Conservation (phyloP, 2,797 vertebrate species). For the Eulemur coronatus region DNA sequence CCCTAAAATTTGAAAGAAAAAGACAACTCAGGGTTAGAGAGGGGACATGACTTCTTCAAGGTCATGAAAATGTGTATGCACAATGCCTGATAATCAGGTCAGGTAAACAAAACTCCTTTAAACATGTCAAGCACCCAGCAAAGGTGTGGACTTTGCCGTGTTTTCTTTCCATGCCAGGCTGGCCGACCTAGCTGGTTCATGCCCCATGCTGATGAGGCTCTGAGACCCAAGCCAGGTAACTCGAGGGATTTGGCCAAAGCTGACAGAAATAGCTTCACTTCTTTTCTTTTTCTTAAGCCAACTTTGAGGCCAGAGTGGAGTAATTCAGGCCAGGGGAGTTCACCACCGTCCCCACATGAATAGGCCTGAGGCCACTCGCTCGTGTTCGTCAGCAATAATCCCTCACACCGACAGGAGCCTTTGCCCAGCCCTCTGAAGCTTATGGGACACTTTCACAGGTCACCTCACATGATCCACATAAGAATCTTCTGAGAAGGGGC, state of each 20-base stretch:
- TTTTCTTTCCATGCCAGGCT: background rate
- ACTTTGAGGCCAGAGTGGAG: background rate
- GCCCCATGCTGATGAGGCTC: background rate
- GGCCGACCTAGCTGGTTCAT: background rate
- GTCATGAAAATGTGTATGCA: background rate
- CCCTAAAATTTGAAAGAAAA: background rate
- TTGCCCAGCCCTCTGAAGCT: background rate
- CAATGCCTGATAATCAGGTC: background rate
- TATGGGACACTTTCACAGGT: background rate
- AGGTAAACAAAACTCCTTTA: background rate
- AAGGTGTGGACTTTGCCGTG: background rate
- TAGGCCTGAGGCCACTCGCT: background rate
- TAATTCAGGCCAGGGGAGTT: background rate
- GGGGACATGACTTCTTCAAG: background rate
- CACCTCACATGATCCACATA: accelerated
- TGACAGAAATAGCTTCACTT: background rate
- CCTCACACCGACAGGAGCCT: accelerated
- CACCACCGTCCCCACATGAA: background rate
- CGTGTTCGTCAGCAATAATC: background rate
- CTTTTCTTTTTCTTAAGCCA: background rate
- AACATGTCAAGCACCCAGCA: background rate
- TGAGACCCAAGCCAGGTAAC: slow-evolving; percentile 53
- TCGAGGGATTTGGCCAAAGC: background rate
- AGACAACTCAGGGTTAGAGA: background rate
- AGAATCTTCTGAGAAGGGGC: background rate